Conservation (phyloP, 2,113 vertebrate species). For the Penelope pileata region DNA sequence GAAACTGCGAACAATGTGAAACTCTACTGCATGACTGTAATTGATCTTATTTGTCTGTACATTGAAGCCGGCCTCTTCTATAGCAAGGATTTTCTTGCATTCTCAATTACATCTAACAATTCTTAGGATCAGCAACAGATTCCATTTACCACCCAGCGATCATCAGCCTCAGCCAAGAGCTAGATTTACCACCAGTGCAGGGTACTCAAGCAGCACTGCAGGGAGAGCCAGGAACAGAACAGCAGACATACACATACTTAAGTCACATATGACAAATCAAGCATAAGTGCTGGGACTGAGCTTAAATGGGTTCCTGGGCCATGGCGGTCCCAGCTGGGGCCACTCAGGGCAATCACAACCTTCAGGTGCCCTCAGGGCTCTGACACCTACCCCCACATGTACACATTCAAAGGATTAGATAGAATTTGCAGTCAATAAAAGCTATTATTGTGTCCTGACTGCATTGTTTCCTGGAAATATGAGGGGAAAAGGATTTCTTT, state of each 20-base stretch:
- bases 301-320: neutral
- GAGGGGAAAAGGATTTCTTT: neutral
- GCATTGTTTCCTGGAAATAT: neutral
- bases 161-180: neutral
- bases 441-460: no score
- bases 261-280: accelerated
- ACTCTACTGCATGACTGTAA: neutral
- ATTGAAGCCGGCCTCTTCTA: neutral
- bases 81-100: neutral
- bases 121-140: neutral
- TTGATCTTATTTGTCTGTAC: neutral
- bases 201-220: accelerated
- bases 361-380: neutral
- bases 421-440: neutral
- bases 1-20: neutral
- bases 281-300: accelerated
- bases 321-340: neutral
- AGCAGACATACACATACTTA: accelerated
- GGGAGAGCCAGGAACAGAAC: accelerated
- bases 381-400: accelerated
- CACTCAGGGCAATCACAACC: neutral
- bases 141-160: neutral
- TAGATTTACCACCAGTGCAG: neutral
- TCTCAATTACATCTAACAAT: neutral
- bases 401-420: neutral